Evolutionary conservation across 2,888 invertebrate species (phyloP), one percentile per base, ranked within the genome.

Genomic region (Chymomyza amoena): DNA sequence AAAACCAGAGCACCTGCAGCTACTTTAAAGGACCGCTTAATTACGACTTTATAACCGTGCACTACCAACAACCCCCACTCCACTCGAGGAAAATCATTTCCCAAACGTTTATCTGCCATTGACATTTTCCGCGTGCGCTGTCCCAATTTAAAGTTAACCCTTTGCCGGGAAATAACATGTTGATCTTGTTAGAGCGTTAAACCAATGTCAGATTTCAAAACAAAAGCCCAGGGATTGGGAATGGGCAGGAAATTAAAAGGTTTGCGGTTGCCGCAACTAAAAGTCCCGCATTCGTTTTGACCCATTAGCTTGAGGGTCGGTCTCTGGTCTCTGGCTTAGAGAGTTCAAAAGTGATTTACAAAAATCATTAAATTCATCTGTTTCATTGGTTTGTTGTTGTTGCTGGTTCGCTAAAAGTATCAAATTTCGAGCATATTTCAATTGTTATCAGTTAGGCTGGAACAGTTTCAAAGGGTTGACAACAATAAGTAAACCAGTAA

Each of bases 231-330:
- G 68, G 83, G 76, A 88, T 84, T 80, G 69, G 87, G 75, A 88
- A 87, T 80, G 73, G 69, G 66, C 74, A 83, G 90, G 90, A 90
- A 90, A 90, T 90, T 90, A 90, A 90, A 85, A 80, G 81, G 85
- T 78, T 87, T 81, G 76, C 65, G 69, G 69, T 66, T 59, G 36
- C n/a, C 45, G 56, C 52, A 62, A 70, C 64, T 63, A 62, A n/a
- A 69, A 62, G 66, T 71, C 67, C 72, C 75, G 18, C 9, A 54
- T n/a, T 77, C 63, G 69, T 69, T 67, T 68, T 64, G 59, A 56
- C 32, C 59, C 61, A 57, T 65, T 59, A n/a, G 64, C 70, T 28
- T 70, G 61, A 70, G 68, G 76, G 69, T 72, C 64, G 51, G 64
- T 72, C 73, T 69, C 72, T 74, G 73, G 64, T 36, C 51, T 65